A percentile compares a stretch with the other conserved stretches of the same genome.
Conservation (phyloP, 2,888 invertebrate species). For the Apamea monoglypha region DNA sequence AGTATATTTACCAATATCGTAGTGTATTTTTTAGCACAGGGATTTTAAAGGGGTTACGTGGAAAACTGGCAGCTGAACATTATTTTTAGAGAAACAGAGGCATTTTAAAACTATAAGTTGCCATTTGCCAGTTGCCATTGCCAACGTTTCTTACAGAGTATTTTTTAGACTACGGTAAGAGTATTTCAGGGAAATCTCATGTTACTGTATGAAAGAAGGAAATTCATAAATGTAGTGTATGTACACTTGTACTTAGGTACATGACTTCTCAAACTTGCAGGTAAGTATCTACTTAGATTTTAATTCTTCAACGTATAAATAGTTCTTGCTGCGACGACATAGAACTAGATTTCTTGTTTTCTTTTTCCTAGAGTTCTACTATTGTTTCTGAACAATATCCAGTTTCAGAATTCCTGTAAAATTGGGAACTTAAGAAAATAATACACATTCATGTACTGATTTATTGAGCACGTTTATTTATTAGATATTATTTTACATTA, state of each 20-base stretch:
- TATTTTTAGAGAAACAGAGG: neutral
- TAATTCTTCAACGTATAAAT: too few relatives aligned
- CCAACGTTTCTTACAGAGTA: neutral
- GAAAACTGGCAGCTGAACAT: too few relatives aligned
- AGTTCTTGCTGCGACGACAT: neutral
- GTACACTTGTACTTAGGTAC: neutral
- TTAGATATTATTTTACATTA: constrained; percentile 68
- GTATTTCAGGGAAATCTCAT: neutral
- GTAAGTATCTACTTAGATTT: neutral
- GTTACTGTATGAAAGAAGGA: neutral
- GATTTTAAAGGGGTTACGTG: neutral
- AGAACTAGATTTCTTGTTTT: neutral
- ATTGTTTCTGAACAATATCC: neutral
- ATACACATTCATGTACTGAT: constrained; percentile 48
- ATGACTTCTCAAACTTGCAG: too few relatives aligned
- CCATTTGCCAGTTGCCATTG: too few relatives aligned
- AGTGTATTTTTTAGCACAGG: neutral
- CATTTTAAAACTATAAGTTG: neutral
- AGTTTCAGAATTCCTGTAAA: neutral
- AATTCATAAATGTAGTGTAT: too few relatives aligned
- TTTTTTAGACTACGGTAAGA: neutral
- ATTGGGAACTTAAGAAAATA: constrained; percentile 11
- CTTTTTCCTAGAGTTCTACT: neutral
- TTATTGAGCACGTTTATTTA: constrained; percentile 77
- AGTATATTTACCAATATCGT: neutral